Base-by-base conservation (phyloP, 2,888 invertebrate species). In the Neuroscelio doddi region DNA sequence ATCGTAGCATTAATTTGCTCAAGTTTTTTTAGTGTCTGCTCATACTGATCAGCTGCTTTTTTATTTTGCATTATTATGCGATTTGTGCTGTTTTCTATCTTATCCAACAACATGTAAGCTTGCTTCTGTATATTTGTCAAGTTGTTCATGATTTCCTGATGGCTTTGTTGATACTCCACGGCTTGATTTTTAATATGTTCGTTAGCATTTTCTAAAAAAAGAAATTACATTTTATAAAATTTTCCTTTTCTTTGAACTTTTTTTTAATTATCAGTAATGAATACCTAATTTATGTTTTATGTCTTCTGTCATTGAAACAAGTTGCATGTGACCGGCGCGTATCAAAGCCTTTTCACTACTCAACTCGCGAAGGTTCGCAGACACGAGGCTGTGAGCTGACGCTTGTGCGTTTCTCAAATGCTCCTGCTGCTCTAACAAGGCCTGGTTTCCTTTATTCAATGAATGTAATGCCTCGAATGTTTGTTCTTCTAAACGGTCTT, bases 301-400 rank as follows among this genome's bases (percentile, higher is more conserved):
- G 55, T 86, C 86, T 66, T 86, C 85, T 0, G 89, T 87, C 85
- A 90, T 86, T 12, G 83, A 70, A 7, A 87, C 83, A 15, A 90
- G 80, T 65, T 88, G 86, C 56, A 83, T 78, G 72, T 90, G 89
- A 1, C 89, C 89, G 16, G 88, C 82, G 24, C 87, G 84, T 62
- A 90, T 90, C 47, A 90, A 77, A 29, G 87, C 85, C 75, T 89
- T 90, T 76, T 90, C 90, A 51, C 87, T 85, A n/a, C 83, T 83
- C 44, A 90, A 79, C 52, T 88, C 85, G 51, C 85, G 84, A 50
- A 90, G 85, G 80, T 90, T 90, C 45, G 84, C 81, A 36, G 87
- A 85, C 3, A 90, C 84, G 10, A 87, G 80, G 39, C 85, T 78
- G 66, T 89, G 86, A 9, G 89, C 86, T 34, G 83, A 76, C 29